phyloP scores from a whole-genome alignment of 2,797 vertebrate species.

The Limnodromus scolopaceus region DNA sequence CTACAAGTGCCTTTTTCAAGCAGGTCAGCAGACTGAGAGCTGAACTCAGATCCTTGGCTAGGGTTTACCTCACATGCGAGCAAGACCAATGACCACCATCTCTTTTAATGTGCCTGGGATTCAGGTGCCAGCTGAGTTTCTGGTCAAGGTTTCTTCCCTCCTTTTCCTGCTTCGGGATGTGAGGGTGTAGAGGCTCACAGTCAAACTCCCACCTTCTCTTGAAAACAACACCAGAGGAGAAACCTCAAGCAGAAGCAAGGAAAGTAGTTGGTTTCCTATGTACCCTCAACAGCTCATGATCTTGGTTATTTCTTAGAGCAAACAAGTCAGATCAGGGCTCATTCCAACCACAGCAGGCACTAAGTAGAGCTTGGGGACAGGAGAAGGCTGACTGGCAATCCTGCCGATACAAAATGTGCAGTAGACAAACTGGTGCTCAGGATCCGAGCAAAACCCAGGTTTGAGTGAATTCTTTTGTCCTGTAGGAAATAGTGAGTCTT shows the following conservation, averaged over 20 bases:
- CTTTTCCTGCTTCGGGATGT: not conserved
- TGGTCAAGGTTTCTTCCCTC: not conserved
- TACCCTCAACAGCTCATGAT: not conserved
- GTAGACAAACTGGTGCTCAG: not conserved
- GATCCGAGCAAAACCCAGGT: not conserved
- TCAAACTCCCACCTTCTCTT: not conserved
- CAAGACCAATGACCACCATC: not conserved
- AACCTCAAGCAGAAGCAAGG: not conserved
- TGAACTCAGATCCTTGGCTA: not conserved
- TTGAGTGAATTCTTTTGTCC: not conserved
- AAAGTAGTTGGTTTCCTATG: not conserved
- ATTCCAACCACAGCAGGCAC: not conserved
- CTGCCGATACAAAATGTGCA: not conserved
- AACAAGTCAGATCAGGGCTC: not conserved
- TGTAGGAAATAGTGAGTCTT: not conserved
- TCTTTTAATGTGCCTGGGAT: not conserved
- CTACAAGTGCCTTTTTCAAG: not conserved
- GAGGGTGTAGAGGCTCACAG: not conserved
- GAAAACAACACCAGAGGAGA: not conserved
- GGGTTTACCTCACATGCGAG: fast-evolving
- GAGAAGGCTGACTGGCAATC: not conserved
- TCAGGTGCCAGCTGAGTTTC: not conserved
- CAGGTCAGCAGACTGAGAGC: not conserved
- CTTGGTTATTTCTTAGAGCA: not conserved
- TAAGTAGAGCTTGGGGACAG: not conserved